A percentile compares a stretch with the other conserved stretches of the same genome.
Conservation (phyloP, 2,113 vertebrate species). For the Laticauda laticaudata region DNA sequence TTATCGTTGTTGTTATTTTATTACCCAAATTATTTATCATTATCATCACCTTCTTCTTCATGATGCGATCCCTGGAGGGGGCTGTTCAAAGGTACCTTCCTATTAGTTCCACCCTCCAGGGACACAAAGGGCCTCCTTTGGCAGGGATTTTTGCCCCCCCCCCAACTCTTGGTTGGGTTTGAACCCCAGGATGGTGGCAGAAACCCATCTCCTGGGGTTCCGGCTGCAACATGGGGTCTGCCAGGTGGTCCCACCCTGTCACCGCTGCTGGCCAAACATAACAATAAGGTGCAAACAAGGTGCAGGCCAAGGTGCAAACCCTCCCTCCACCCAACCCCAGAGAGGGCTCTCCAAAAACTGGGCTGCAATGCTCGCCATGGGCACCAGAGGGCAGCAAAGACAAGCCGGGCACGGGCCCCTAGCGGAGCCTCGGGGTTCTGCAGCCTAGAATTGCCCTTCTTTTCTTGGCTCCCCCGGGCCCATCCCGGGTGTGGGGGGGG, state of each 20-base stretch:
- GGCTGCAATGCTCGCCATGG: neutral
- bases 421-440: neutral
- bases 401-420: neutral
- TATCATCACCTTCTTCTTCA: too few species aligned
- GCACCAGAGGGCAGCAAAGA: neutral
- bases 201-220: neutral
- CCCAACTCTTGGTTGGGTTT: neutral
- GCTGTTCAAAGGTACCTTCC: neutral
- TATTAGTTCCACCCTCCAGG: neutral
- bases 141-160: neutral
- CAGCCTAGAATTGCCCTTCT: neutral
- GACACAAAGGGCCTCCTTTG: neutral
- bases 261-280: too few species aligned
- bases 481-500: neutral
- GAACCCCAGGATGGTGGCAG: neutral
- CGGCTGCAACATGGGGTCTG: neutral
- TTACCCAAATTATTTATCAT: too few species aligned
- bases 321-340: neutral
- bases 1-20: too few species aligned
- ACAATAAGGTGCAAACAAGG: neutral
- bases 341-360: neutral
- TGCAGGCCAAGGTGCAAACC: neutral
- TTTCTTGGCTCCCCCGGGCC: neutral
- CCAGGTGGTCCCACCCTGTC: neutral
- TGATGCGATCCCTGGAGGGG: neutral